Base-by-base conservation (phyloP, 2,888 invertebrate genomes). In the Erebia epiphron region DNA sequence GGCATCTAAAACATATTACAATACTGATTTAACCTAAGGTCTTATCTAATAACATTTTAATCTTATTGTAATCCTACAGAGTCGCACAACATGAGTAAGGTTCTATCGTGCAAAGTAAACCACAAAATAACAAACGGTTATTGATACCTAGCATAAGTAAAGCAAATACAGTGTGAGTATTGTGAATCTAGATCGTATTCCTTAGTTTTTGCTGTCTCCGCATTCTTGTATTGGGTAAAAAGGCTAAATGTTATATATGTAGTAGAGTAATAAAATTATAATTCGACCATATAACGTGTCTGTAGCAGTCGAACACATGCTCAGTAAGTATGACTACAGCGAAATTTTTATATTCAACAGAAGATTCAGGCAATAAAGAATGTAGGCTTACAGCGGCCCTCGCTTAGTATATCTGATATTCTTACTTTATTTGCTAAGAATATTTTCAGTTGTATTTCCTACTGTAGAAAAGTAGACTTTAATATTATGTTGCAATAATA, bases 341-440 rank as follows among this genome's bases (percentile, higher is more conserved):
- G 56, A 60, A 70, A 62, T 58, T 57, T 67, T 57, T 71, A 57
- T 71, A 73, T 69, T 61, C 69, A 65, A 62, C 50, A 61, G 63
- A 41, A 71, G 70, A 60, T 81, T 81, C 83, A 81, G 80, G 86
- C 86, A 84, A 89, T 89, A 89, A 89, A 89, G 85, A 88, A 86
- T 64, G 60, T 68, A 66, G 85, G 82, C 82, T 80, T 84, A 81
- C 80, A 87, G 87, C 83, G 85, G 54, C 66, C 70, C 60, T 80
- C 82, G 84, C 83, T 85, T 86, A 86, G 83, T 86, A 83, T 82
- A 81, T 82, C 83, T 83, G 83, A 88, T 88, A 87, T 86, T 86
- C 83, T 83, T 86, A 85, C 85, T 88, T 88, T 87, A 87, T 85
- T 82, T 80, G 77, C 79, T 74, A 21, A 49, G 58, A 43, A 65